phyloP scores from a whole-genome alignment of 2,797 vertebrate genomes.

The Amazonetta brasiliensis region DNA sequence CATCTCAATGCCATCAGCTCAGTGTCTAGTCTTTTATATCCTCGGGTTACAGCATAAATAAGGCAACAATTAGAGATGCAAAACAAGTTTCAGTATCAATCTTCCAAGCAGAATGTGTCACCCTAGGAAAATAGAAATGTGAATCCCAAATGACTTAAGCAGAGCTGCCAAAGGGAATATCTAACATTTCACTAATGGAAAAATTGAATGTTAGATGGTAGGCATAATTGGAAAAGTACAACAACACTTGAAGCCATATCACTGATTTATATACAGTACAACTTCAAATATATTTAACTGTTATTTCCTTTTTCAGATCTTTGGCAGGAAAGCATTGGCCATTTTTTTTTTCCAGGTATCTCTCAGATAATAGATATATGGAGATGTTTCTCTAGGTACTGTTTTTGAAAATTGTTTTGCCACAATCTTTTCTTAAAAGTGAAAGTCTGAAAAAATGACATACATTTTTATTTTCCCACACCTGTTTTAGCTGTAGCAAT shows the following conservation, averaged over 20 bases:
- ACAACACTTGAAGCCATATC: background rate
- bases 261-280: background rate
- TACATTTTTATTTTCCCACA: background rate
- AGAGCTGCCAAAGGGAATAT: constrained; percentile 31
- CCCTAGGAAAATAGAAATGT: constrained; percentile 36
- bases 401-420: background rate
- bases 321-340: background rate
- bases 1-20: background rate
- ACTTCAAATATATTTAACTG: background rate
- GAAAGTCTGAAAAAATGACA: background rate
- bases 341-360: background rate
- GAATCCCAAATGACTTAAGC: constrained; percentile 45
- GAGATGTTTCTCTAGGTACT: background rate
- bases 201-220: constrained; percentile 10
- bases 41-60: constrained; percentile 32
- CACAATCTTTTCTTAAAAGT: background rate
- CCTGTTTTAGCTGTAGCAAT: background rate
- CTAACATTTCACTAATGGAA: constrained; percentile 24
- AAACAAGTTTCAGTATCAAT: constrained; percentile 36
- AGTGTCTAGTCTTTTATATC: background rate
- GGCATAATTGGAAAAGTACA: constrained; percentile 39
- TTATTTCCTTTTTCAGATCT: background rate
- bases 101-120: constrained; percentile 3
- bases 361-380: background rate
- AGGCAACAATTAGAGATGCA: constrained; percentile 49